Percentiles rank a stretch among this genome's conserved stretches.
Conservation (phyloP, 2,797 vertebrate genomes). For the Eulemur albifrons region DNA sequence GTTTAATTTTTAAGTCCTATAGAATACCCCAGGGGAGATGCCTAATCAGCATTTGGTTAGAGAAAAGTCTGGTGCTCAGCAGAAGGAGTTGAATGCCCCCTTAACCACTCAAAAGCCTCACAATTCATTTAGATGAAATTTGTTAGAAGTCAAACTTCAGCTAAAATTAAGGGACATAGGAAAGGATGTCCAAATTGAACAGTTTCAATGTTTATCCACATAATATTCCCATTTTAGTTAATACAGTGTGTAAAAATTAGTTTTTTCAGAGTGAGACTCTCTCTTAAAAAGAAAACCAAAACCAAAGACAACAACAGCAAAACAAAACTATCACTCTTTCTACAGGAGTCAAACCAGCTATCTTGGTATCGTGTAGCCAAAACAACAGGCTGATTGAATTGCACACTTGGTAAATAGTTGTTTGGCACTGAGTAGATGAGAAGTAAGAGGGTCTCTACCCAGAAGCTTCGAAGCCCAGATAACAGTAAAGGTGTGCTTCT, state of each 20-base stretch:
- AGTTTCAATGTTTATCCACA: neutral
- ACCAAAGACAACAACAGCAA: neutral
- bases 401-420: neutral
- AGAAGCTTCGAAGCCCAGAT: neutral
- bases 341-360: neutral
- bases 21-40: neutral
- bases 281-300: neutral
- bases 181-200: neutral
- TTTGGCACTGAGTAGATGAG: neutral
- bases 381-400: neutral
- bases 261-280: neutral
- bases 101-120: neutral
- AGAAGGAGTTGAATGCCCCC: neutral
- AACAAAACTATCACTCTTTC: neutral
- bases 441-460: neutral
- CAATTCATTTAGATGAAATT: neutral
- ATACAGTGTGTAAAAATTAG: neutral
- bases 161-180: neutral
- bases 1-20: neutral
- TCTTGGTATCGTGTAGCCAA: neutral
- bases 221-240: neutral
- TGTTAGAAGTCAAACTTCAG: neutral
- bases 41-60: neutral
- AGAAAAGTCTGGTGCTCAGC: neutral
- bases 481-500: neutral